These are phyloP conservation scores for Hirtodrosophila cameraria DNA, from an alignment of 2,888 invertebrate species.

Conservation along the genomic window DNA sequence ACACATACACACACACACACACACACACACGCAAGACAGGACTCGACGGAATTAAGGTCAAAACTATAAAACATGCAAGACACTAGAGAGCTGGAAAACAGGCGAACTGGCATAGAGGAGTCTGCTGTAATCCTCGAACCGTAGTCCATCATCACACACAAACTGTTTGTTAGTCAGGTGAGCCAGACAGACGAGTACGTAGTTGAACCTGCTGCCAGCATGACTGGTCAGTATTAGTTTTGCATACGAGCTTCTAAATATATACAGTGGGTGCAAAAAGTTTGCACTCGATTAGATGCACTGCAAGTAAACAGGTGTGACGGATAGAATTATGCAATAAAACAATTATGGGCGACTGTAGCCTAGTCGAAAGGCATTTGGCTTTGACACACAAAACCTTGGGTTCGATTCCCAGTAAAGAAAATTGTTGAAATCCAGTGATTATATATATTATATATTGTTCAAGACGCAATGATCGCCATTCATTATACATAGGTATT, in stretches of 20 bases:
- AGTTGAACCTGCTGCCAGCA: slow-evolving; percentile 25
- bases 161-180: slow-evolving; percentile 1
- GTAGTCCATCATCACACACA: slow-evolving; percentile 56
- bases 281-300: slow-evolving; percentile 3
- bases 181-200: slow-evolving; percentile 8
- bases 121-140: slow-evolving; percentile 16
- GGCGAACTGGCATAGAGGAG: slow-evolving; percentile 28
- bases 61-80: slow-evolving; percentile 74
- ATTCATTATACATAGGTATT: too few relatives aligned
- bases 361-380: too few relatives aligned
- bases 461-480: too few relatives aligned
- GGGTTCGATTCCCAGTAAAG: too few relatives aligned
- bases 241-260: slow-evolving; percentile 38
- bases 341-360: too few relatives aligned
- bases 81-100: slow-evolving; percentile 35
- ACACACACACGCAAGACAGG: slow-evolving; percentile 5
- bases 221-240: slow-evolving; percentile 61
- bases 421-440: too few relatives aligned
- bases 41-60: slow-evolving; percentile 70
- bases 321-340: too few relatives aligned
- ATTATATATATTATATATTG: too few relatives aligned
- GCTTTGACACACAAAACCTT: too few relatives aligned
- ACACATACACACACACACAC: slow-evolving; percentile 1
- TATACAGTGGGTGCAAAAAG: slow-evolving; percentile 36
- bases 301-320: too few relatives aligned